A percentile compares a stretch with the other conserved stretches of the same genome.
Evolutionary conservation across 2,888 invertebrate species (phyloP).

Genomic region (Epirrita christyi): DNA sequence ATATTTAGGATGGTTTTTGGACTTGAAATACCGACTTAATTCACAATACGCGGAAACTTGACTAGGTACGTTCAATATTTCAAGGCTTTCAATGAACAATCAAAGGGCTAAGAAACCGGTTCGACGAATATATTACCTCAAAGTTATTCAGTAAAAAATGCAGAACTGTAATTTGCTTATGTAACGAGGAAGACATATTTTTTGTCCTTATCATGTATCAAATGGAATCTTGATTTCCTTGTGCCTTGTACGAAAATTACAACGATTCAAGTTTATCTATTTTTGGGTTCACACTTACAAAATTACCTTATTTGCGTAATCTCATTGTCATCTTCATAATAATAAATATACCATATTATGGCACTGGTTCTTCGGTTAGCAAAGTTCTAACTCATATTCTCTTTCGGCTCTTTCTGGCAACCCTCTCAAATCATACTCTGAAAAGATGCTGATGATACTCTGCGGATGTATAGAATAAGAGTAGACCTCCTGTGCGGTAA

Average conservation of each 20-base stretch:
- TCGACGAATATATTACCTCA: constrained; percentile 26
- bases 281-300: constrained; percentile 13
- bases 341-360: too few relatives aligned
- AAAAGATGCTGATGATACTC: too few relatives aligned
- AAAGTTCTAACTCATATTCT: too few relatives aligned
- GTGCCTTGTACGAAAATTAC: constrained; percentile 12
- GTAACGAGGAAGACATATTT: constrained; percentile 36
- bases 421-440: too few relatives aligned
- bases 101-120: constrained; percentile 51
- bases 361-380: too few relatives aligned
- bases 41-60: constrained; percentile 34
- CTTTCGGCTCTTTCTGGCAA: too few relatives aligned
- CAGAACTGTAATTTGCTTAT: constrained; percentile 27
- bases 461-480: too few relatives aligned
- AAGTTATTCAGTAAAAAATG: constrained; percentile 30
- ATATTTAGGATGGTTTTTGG: neutral
- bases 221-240: constrained; percentile 34
- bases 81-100: constrained; percentile 44
- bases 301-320: neutral
- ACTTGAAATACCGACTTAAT: neutral
- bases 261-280: constrained; percentile 10
- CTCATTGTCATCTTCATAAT: neutral
- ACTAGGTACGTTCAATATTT: constrained; percentile 22
- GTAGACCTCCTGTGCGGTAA: too few relatives aligned
- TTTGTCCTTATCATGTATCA: constrained; percentile 31